Evolutionary conservation across 1,140 invertebrate species (phyloP).

Genomic region (Triops cancriformis): DNA sequence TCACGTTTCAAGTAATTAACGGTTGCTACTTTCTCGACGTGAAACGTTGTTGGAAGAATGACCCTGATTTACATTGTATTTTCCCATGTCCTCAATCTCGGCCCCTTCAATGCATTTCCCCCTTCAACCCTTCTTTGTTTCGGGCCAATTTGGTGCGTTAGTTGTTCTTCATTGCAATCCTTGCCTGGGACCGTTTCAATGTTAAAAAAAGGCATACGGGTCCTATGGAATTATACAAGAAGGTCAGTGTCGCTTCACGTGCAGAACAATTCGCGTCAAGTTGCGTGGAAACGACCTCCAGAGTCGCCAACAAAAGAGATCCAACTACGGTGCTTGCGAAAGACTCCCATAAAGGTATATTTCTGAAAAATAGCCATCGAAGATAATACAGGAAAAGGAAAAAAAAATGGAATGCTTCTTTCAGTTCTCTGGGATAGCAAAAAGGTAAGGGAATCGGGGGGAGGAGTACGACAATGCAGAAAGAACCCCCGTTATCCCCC

Average conservation of each 20-base stretch:
- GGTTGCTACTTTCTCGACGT: background rate
- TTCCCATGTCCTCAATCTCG: background rate
- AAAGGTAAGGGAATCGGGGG: background rate
- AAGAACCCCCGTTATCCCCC: background rate
- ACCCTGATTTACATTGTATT: background rate
- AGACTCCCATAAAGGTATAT: background rate
- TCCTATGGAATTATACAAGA: background rate
- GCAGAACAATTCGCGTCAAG: conserved; percentile 9
- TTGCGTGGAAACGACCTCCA: conserved; percentile 4
- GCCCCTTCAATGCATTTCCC: background rate
- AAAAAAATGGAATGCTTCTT: no score
- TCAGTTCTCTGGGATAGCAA: background rate
- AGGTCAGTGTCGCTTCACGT: background rate
- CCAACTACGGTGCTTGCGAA: background rate
- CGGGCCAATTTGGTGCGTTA: no score
- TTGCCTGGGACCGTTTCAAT: background rate
- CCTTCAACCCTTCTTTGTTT: background rate
- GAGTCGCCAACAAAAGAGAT: background rate
- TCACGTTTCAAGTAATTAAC: background rate
- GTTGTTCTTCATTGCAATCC: background rate
- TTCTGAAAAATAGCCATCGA: no score
- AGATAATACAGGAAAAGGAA: no score
- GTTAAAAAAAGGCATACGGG: background rate
- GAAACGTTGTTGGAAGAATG: background rate
- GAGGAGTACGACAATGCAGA: background rate